Base-by-base conservation (phyloP, 1,140 invertebrate species). In the Drosophila sturtevanti region DNA sequence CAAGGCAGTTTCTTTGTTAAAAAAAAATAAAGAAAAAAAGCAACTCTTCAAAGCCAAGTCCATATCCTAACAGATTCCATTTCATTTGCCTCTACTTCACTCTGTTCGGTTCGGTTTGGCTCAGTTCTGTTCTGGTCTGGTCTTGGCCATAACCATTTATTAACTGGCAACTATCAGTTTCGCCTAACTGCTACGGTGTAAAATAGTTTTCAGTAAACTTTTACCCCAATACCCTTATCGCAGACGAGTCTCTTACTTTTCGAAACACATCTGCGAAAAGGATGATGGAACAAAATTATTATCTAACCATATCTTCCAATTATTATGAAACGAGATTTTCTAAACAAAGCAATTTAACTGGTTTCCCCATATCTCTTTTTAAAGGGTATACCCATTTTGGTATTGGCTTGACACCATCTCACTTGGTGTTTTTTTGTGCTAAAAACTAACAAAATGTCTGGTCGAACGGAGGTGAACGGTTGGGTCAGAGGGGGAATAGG, bases 101-200 rank as follows among this genome's bases (percentile, higher is more conserved):
- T 21, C 16, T 48, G 14, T 16, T 44, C 9, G 38, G 38, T 16
- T 44, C 6, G 14, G 41, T 44, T 10, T 10, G 41, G 41, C 16
- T 18, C 14, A 14, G 41, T 44, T 48, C 16, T 22, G 10, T 51
- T 54, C 62, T 31, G 35, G 67, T 55, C 62, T 31, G 35, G 67
- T 55, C 34, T 78, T 64, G 68, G 66, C 66, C 41, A 48, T 16
- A 48, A 65, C 75, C 82, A 86, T 86, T 86, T 86, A 86, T 86
- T 87, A 86, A 87, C 68, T 74, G 65, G 59, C 68, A 79, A 77
- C 82, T 87, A 89, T 87, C 82, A 87, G 84, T 89, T 82, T 82
- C 63, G 66, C 51, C 64, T 60, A 67, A 56, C 44, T 61, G 72
- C 64, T 63, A 74, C 69, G 69, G 78, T 86, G 82, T 63, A 87